Base-by-base conservation (phyloP, 2,113 vertebrate genomes). In the Microcebus murinus region DNA sequence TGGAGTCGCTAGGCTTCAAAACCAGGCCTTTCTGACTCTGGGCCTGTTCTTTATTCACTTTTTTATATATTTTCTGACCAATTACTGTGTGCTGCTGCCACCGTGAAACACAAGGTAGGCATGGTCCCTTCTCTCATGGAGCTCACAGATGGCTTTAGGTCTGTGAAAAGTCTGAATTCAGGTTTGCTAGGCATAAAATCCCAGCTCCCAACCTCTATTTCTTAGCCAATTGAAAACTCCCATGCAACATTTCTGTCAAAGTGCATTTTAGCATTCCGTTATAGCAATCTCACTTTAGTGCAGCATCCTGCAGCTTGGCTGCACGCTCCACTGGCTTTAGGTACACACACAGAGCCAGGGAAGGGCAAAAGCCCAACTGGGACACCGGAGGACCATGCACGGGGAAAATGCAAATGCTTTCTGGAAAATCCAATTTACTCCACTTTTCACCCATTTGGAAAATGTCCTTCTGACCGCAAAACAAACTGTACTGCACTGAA, bases 321-420 rank as follows among this genome's bases (percentile, higher is more conserved):
- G 34, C 11, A 0, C 23, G 45, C 71, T 81, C 15, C 1, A 4
- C 11, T 27, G 89, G 42, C 52, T 23, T 20, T 8, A 50, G 87
- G 90, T 55, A 13, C 36, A 13, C 67, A 48, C 4, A 34, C 0
- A 9, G 79, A 61, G 50, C 34, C 67, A 57, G 71, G 0, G 6
- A 61, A 36, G 55, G 71, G 27, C 85, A 73, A n/a, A 31, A 1
- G 4, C 82, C 87, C 79, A 36, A 8, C 17, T 14, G 0, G 55
- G 34, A 17, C 4, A 23, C 0, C 0, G 0, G 0, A 31, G 48
- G 79, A 15, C 36, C 0, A 0, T 21, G 45, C 1, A 23, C 12
- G 14, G 68, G 36, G 57, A 39, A 76, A 18, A 52, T 0, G 20
- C 15, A 48, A 39, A 70, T 31, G 25, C 1, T 52, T 4, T 84